phyloP scores from a whole-genome alignment of 2,113 vertebrate species.

The Entelurus aequoreus region DNA sequence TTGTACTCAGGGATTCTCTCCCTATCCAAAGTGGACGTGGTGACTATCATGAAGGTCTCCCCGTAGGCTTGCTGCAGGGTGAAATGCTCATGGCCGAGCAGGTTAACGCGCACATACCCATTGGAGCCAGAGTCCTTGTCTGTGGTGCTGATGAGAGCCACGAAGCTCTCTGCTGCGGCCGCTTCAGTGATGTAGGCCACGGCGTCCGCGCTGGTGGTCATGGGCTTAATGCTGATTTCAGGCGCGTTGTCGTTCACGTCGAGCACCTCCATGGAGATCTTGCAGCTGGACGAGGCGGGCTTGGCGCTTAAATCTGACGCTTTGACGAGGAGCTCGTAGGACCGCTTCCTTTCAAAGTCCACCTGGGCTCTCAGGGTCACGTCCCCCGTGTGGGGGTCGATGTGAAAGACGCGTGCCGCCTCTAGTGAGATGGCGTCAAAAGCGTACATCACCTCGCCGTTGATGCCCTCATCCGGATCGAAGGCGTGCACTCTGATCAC shows the following conservation, averaged over 20 bases:
- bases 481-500: conserved; percentile 69
- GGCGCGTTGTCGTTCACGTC: conserved; percentile 76
- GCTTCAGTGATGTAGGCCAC: conserved; percentile 74
- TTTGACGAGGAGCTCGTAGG: conserved; percentile 64
- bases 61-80: conserved; percentile 72
- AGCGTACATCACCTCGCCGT: conserved; percentile 69
- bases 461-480: conserved; percentile 68
- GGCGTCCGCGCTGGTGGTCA: conserved; percentile 69
- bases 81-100: conserved; percentile 73
- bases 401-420: conserved; percentile 53
- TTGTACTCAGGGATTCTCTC: conserved; percentile 72
- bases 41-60: conserved; percentile 71
- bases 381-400: conserved; percentile 64
- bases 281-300: conserved; percentile 62
- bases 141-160: conserved; percentile 74
- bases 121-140: conserved; percentile 75
- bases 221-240: conserved; percentile 72
- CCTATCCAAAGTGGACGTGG: conserved; percentile 66
- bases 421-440: conserved; percentile 55
- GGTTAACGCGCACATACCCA: conserved; percentile 66
- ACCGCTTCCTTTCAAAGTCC: conserved; percentile 64
- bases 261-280: conserved; percentile 62
- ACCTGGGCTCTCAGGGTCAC: conserved; percentile 62
- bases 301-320: conserved; percentile 63
- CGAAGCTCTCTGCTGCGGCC: conserved; percentile 72